phyloP scores from a whole-genome alignment of 2,888 invertebrate genomes.

The Philereme vetulata region DNA sequence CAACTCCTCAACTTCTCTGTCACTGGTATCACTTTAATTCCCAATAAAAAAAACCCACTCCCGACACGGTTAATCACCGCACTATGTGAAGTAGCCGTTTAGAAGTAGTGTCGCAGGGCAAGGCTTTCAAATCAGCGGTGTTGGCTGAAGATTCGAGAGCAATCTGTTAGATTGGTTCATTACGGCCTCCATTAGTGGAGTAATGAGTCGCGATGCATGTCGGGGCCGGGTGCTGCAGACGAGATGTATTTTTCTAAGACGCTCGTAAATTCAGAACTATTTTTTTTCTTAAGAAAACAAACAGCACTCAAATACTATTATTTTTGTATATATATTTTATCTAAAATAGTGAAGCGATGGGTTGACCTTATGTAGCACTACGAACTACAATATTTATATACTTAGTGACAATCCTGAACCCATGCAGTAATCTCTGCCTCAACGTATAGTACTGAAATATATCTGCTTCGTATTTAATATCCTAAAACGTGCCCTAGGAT shows the following conservation, averaged over 20 bases:
- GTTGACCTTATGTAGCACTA: no score
- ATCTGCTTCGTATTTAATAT: not conserved
- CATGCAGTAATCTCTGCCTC: not conserved
- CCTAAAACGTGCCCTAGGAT: no score
- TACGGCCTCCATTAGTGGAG: constrained; percentile 79
- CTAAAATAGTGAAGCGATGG: no score
- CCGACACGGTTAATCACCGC: constrained; percentile 5
- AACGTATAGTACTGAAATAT: not conserved
- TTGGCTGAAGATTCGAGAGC: constrained; percentile 79
- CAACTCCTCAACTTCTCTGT: no score
- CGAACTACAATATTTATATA: not conserved
- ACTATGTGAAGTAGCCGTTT: constrained; percentile 25
- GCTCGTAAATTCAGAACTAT: not conserved
- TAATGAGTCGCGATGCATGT: constrained; percentile 82
- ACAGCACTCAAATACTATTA: no score
- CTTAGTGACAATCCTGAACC: not conserved
- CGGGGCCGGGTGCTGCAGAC: constrained; percentile 55
- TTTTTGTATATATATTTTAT: no score
- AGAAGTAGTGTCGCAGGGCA: constrained; percentile 60
- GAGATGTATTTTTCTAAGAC: constrained; percentile 34
- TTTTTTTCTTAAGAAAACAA: not conserved
- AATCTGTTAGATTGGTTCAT: constrained; percentile 84
- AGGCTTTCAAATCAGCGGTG: constrained; percentile 76
- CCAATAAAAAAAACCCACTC: not conserved
- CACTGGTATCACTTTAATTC: no score